These are phyloP conservation scores for Mormyrus hasselquistii DNA, from an alignment of 2,797 vertebrate genomes.

Conservation along the genomic window DNA sequence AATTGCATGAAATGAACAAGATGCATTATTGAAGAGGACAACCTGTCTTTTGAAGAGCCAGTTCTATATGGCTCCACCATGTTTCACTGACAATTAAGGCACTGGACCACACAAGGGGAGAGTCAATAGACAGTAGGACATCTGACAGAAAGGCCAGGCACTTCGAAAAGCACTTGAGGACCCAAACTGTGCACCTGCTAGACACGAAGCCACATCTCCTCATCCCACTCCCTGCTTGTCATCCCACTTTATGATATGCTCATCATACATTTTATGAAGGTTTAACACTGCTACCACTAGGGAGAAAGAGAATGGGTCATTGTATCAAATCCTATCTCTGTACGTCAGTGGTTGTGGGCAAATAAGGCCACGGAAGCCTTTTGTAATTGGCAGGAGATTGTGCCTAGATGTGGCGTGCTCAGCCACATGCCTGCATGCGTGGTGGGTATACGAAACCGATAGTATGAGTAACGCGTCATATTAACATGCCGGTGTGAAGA, in stretches of 20 bases:
- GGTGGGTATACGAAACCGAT: conserved; percentile 1
- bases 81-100: not conserved
- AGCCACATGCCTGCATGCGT: not conserved
- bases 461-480: conserved; percentile 10
- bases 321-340: not conserved
- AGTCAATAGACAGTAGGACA: not conserved
- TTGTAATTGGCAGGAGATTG: not conserved
- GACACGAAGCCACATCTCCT: not conserved
- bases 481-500: not conserved
- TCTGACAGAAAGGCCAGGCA: not conserved
- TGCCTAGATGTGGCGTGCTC: not conserved
- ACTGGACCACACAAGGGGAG: not conserved
- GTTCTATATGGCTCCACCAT: not conserved
- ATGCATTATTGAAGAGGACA: not conserved
- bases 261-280: not conserved
- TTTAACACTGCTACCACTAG: not conserved
- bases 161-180: not conserved
- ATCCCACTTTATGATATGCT: not conserved
- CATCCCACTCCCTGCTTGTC: not conserved
- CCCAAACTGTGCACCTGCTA: not conserved
- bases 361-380: not conserved
- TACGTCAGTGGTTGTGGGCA: not conserved
- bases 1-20: not conserved
- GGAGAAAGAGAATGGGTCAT: not conserved
- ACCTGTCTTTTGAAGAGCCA: not conserved